These are phyloP conservation scores for Grammomys dolichurus DNA, from an alignment of 2,113 vertebrate species.

Conservation along the genomic window DNA sequence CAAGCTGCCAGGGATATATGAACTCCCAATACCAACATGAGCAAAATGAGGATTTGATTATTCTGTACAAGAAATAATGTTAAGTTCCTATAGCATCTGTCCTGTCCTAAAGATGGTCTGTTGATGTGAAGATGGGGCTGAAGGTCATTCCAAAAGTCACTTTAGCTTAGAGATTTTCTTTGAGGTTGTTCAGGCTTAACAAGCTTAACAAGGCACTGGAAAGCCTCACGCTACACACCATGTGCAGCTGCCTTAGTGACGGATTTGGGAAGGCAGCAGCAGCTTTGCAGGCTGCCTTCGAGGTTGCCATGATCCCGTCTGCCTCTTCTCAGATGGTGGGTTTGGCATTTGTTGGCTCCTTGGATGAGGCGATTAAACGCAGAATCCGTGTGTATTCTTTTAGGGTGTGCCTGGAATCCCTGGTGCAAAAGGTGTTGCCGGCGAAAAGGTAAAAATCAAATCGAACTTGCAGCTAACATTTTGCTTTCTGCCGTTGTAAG, in stretches of 20 bases:
- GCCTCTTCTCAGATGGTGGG: no score
- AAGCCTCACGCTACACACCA: neutral
- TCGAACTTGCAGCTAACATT: neutral
- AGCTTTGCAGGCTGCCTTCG: neutral
- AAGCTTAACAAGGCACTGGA: neutral
- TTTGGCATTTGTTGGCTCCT: neutral
- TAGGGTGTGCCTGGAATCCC: constrained; percentile 95
- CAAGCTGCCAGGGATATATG: neutral
- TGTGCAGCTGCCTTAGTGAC: neutral
- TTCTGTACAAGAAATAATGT: neutral
- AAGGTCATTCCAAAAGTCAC: neutral
- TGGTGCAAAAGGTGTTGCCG: constrained; percentile 92
- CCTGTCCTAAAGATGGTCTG: neutral
- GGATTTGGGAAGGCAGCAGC: neutral
- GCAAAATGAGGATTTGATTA: neutral
- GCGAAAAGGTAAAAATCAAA: constrained; percentile 91
- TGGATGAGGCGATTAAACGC: neutral
- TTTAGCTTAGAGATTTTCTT: constrained; percentile 37
- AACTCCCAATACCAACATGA: neutral
- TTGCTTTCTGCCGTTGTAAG: constrained; percentile 32
- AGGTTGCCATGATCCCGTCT: neutral
- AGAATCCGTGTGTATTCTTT: constrained; percentile 64
- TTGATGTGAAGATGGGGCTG: neutral
- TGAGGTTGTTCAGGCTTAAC: neutral
- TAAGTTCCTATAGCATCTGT: neutral